Base-by-base conservation (phyloP, 1,140 invertebrate genomes). In the Drosophila biarmipes region DNA sequence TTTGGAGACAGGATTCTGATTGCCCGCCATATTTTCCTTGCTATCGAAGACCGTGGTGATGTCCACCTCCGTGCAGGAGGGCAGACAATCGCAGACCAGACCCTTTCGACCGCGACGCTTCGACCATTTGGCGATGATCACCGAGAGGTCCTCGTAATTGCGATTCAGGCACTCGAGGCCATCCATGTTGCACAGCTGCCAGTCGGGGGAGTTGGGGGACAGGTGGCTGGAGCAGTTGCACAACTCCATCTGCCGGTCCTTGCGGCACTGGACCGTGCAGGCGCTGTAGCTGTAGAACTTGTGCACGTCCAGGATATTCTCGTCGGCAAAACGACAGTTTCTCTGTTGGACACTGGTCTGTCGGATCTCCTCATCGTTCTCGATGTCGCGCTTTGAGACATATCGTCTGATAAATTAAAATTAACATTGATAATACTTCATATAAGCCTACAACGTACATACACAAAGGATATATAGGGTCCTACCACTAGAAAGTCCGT, bases 161-260 rank as follows among this genome's bases (percentile, higher is more conserved):
- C 94, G 90, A 76, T 95, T 94, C 0, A 96, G 85, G 67, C 95
- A 96, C 59, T 93, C 80, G 24, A 94, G 53, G 0, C 94, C 93
- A 35, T 94, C 92, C 40, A 95, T 93, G n/a, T 94, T 94, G 75
- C 95, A 96, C 21, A 92, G 76, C 37, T 79, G 85, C 73, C 72
- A 78, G 40, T 73, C 79, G 46, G 93, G 80, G 3, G 93, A 92
- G 42, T 94, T 94, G 0, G 95, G 95, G 77, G 94, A 95, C 55
- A 95, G 93, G 85, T 95, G 95, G 54, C 94, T 95, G 4, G 94
- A 94, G 85, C 95, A 96, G 66, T 95, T 95, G 74, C 95, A 96
- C 1, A 93, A 71, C 21, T 92, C 73, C 19, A 95, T 75, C 72
- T 95, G 95, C 0, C 94, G 93, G 53, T 94, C 92, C 73, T 94